Percentiles rank a stretch among this genome's conserved stretches.
Conservation (phyloP, 2,888 invertebrate genomes). For the Agriopis marginaria region DNA sequence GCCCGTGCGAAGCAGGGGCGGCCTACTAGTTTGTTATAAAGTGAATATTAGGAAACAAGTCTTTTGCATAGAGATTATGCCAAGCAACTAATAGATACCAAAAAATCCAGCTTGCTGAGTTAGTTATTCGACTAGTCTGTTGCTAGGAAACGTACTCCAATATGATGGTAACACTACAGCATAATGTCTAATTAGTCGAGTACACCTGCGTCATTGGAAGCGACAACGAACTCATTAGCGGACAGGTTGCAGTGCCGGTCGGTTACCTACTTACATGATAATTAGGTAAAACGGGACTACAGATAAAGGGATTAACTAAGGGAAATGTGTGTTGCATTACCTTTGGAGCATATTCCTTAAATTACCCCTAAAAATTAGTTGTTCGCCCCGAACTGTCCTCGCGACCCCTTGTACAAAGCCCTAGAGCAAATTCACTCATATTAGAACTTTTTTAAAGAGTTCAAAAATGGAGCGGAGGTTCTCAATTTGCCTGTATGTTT, state of each 20-base stretch:
- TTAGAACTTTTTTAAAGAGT: no score
- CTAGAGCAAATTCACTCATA: no score
- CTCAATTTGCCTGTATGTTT: no score
- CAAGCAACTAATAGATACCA: no score
- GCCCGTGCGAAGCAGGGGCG: no score
- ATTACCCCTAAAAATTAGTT: not conserved
- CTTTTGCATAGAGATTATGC: no score
- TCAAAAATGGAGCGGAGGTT: no score
- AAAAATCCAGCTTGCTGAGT: no score
- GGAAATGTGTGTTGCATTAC: not conserved
- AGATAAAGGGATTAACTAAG: not conserved
- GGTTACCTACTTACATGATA: conserved; percentile 26
- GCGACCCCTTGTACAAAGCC: no score
- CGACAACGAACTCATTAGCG: conserved; percentile 46
- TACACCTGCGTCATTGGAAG: conserved; percentile 40
- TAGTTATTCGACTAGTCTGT: not conserved
- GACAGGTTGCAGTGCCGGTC: conserved; percentile 12
- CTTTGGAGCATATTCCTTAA: not conserved
- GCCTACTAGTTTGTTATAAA: no score
- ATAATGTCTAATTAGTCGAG: conserved; percentile 34
- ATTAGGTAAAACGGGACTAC: conserved; percentile 29
- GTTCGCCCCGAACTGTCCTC: no score
- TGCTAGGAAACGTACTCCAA: not conserved
- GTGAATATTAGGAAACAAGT: no score
- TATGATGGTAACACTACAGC: conserved; percentile 4